Percentiles rank a stretch among this genome's conserved stretches.
Conservation (phyloP, 1,140 invertebrate species). For the Aphis gossypii region DNA sequence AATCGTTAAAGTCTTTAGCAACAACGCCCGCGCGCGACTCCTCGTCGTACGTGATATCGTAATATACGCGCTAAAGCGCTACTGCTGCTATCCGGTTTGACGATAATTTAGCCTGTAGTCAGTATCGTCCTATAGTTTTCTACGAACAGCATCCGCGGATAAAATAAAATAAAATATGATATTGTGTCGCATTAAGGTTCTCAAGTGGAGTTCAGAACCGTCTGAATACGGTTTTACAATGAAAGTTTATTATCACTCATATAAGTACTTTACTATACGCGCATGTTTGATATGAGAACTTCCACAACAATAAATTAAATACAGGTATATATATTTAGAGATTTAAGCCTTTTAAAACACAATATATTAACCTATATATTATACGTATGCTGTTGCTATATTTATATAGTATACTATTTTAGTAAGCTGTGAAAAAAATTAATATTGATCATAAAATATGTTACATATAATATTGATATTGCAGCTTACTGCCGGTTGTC, state of each 20-base stretch:
- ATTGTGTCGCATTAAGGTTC: neutral
- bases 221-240: neutral
- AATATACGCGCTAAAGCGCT: neutral
- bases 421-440: neutral
- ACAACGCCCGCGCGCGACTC: neutral
- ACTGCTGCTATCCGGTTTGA: neutral
- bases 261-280: neutral
- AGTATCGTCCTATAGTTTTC: neutral
- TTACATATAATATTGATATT: neutral
- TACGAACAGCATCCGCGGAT: neutral
- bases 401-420: neutral
- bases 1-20: slow-evolving; percentile 41
- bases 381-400: neutral
- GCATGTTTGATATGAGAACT: neutral
- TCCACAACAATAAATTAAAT: neutral
- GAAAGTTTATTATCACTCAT: neutral
- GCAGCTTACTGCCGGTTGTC: too few species aligned
- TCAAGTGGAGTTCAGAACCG: neutral
- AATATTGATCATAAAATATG: neutral
- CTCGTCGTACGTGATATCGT: neutral
- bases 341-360: neutral
- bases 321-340: neutral
- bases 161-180: neutral
- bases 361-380: neutral
- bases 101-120: neutral